Base-by-base conservation (phyloP, 2,113 vertebrate species). In the Triplophysa rosa region DNA sequence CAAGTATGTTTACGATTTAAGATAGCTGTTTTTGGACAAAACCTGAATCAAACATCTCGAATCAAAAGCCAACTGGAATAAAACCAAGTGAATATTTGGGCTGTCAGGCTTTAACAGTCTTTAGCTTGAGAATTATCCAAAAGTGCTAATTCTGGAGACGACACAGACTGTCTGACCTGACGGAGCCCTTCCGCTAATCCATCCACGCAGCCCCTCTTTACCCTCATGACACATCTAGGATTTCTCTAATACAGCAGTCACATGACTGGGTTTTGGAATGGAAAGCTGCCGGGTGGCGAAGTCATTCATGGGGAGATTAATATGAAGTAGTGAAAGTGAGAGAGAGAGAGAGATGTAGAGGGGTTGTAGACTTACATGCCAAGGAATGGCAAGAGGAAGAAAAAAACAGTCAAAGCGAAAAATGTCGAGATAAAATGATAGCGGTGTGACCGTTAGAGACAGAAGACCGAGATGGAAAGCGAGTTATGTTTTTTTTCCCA, bases 111-210 rank as follows among this genome's bases (percentile, higher is more conserved):
- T 19, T 59, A 19, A 23, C 61, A 58, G 37, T 77, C 33, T 1
- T 56, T 23, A 69, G 80, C 29, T 40, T 65, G 37, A 54, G 8
- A 40, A 52, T 24, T 29, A 24, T 24, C 45, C 63, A 45, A 81
- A 77, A 66, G 69, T 71, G 80, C 80, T 76, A 77, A 84, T 65
- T 78, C 59, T 77, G 52, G 76, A 76, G 70, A 77, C 63, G 40
- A 40, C 62, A 68, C 82, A 84, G 74, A 68, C 74, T 26, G 79
- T 68, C 79, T 84, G 77, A 82, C 83, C 76, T 40, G 65, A 81
- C 61, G 80, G 58, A 75, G 66, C 59, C 80, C 77, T 68, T 75
- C 74, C 71, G 62, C 78, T 83, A 83, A 83, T 83, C 82, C 78
- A 80, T 11, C 37, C 72, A 45, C 42, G 23, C 78, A 83, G 24